Evolutionary conservation across 2,113 vertebrate species (phyloP).

Genomic region (Tretioscincus oriximinensis): DNA sequence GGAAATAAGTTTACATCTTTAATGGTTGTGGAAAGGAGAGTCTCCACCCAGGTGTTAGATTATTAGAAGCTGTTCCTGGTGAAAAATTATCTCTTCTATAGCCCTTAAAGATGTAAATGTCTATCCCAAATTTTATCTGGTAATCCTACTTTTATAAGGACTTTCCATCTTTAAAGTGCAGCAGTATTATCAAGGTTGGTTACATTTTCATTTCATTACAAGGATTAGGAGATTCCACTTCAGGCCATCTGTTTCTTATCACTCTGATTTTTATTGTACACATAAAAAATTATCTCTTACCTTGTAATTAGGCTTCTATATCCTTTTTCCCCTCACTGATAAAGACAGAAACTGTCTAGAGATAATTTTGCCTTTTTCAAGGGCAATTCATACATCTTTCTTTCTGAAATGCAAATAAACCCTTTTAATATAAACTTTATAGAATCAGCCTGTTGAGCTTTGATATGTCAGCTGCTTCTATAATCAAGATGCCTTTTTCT

Average conservation of each 20-base stretch:
- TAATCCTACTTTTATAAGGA: background rate
- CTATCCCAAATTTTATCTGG: no score
- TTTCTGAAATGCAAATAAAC: constrained; percentile 26
- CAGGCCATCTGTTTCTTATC: constrained; percentile 48
- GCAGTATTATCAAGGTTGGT: constrained; percentile 7
- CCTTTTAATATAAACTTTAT: background rate
- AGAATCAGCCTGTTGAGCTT: constrained; percentile 23
- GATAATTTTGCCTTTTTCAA: constrained; percentile 40
- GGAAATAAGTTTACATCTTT: background rate
- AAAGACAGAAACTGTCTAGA: constrained; percentile 44
- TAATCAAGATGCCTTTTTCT: constrained; percentile 20
- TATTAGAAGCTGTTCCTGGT: no score
- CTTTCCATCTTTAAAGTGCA: constrained; percentile 46
- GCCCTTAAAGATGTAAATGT: no score
- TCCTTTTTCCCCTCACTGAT: constrained; percentile 50
- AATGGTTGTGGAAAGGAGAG: constrained; percentile 8
- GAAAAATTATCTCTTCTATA: no score
- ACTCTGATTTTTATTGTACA: constrained; percentile 45
- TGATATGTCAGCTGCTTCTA: constrained; percentile 29
- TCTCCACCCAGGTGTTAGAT: background rate
- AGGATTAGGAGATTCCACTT: constrained; percentile 51
- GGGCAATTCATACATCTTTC: constrained; percentile 14
- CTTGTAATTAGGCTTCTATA: constrained; percentile 54
- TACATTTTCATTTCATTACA: constrained; percentile 10
- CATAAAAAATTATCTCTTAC: constrained; percentile 23